Base-by-base conservation (phyloP, 2,888 invertebrate species). In the Ennomos quercinarius region DNA sequence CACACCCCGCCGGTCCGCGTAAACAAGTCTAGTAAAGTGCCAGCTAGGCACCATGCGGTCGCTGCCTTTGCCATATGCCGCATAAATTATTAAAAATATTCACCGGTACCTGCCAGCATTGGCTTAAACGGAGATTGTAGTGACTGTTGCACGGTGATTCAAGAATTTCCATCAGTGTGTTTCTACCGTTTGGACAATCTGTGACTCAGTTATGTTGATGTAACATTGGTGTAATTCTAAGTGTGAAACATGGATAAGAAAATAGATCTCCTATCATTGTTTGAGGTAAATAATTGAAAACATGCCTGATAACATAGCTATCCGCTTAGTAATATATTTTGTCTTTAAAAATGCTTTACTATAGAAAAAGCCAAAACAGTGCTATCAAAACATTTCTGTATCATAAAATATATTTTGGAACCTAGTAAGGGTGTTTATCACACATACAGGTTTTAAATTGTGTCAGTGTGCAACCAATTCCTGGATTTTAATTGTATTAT, bases 41-140 rank as follows among this genome's bases (percentile, higher is more conserved):
- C 91, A 91, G 78, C 90, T 78, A 86, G 86, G 91, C 91, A 91
- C 90, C 91, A 91, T 91, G 91, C 86, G 91, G 90, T 89, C 77
- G 81, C 69, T 76, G 70, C 70, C 67, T 77, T 72, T 76, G 59
- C 89, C 91, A 90, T 91, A 91, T 91, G 91, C 83, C 77, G 67
- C 57, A 38, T 74, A 73, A 69, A 48, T 70, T 70, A 66, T 45
- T 67, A 69, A 80, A 72, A 80, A 71, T 76, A 77, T 71, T 70
- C 57, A 67, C 57, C 59, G 54, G 70, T 79, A 67, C 57, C 67
- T 52, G 55, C 62, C 67, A 64, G 47, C 68, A 38, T 64, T 71
- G 63, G 57, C 63, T 59, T 53, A 63, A 65, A 60, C 60, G 53
- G 60, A 71, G 63, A 52, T 57, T 41, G 36, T 50, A 74, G 77